A percentile compares a stretch with the other conserved stretches of the same genome.
Conservation (phyloP, 1,140 invertebrate species). For the Aradophagus sp. region DNA sequence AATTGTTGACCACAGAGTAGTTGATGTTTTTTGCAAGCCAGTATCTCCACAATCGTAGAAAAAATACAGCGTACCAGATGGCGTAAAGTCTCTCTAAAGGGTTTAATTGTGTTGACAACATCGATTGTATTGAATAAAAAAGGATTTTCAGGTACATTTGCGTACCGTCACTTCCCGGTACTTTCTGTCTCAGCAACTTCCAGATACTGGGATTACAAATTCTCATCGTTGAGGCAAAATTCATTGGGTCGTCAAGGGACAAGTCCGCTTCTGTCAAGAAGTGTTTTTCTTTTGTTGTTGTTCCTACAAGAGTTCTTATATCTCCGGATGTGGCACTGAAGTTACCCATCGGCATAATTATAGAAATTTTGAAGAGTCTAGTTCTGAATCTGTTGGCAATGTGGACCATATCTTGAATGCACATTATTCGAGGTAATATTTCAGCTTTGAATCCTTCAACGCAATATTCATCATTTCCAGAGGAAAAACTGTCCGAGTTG, state of each 20-base stretch:
- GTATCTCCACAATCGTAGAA: constrained; percentile 1
- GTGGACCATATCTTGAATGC: constrained; percentile 39
- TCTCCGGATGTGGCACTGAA: constrained; percentile 11
- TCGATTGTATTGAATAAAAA: not conserved
- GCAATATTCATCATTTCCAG: not conserved
- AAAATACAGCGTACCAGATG: constrained; percentile 2
- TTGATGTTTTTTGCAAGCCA: not conserved
- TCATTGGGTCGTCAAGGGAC: constrained; percentile 30
- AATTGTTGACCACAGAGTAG: constrained; percentile 1
- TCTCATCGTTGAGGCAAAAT: constrained; percentile 21
- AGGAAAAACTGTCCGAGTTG: not conserved
- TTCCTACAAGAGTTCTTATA: not conserved
- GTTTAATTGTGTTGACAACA: constrained; percentile 1
- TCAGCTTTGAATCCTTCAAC: constrained; percentile 20
- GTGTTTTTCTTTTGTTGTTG: constrained; percentile 25
- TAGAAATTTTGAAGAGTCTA: constrained; percentile 26
- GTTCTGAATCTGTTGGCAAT: constrained; percentile 20
- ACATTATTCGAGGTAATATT: constrained; percentile 8
- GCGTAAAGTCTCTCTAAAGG: not conserved
- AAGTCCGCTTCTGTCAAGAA: constrained; percentile 20
- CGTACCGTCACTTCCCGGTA: not conserved
- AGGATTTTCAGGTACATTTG: not conserved
- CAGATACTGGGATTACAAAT: constrained; percentile 22
- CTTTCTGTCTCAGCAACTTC: not conserved
- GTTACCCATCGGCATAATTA: constrained; percentile 22